A percentile compares a stretch with the other conserved stretches of the same genome.
Conservation (phyloP, 2,113 vertebrate genomes). For the Sapajus apella region DNA sequence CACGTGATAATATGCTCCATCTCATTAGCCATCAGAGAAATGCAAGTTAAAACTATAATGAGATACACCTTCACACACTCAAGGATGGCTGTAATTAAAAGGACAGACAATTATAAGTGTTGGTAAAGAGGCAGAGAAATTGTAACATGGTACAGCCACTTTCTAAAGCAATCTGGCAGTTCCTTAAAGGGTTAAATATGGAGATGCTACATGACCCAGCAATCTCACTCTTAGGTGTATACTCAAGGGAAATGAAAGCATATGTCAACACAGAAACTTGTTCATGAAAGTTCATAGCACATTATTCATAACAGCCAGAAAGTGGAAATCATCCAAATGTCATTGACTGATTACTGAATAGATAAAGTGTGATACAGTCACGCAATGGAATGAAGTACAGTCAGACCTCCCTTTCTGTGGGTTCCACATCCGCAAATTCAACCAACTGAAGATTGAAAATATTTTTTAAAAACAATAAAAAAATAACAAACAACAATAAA, state of each 20-base stretch:
- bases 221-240: neutral
- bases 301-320: neutral
- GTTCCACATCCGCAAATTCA: rapidly evolving
- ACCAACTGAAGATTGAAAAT: neutral
- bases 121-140: neutral
- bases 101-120: neutral
- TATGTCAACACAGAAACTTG: neutral
- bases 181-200: neutral
- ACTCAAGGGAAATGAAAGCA: neutral
- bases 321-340: neutral
- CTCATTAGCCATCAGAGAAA: neutral
- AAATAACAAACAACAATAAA: neutral
- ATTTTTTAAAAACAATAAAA: neutral
- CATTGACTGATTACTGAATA: neutral
- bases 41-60: neutral
- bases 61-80: neutral
- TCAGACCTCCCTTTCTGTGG: neutral
- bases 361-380: neutral
- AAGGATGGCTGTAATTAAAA: neutral
- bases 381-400: neutral
- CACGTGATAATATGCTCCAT: neutral
- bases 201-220: neutral
- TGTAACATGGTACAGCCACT: neutral
- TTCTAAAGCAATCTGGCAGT: neutral
- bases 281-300: neutral